Percentiles rank a stretch among this genome's conserved stretches.
Conservation (phyloP, 2,888 invertebrate genomes). For the Prionchulus punctatus region DNA sequence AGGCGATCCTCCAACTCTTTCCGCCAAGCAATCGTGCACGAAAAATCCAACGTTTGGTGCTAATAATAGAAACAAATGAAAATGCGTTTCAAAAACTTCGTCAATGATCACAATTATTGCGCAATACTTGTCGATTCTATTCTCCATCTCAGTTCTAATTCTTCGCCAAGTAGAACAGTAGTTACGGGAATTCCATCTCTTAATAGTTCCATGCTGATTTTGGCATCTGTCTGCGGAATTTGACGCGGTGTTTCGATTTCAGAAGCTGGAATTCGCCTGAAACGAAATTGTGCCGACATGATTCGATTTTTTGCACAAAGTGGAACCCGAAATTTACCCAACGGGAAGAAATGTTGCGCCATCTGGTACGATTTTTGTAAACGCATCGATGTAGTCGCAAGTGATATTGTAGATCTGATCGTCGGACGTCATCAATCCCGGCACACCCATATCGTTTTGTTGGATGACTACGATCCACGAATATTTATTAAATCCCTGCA, state of each 20-base stretch:
- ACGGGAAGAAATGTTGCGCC: no score
- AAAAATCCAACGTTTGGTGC: slow-evolving; percentile 17
- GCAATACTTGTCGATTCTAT: not conserved
- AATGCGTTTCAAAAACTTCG: no score
- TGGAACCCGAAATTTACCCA: no score
- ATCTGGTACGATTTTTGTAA: no score
- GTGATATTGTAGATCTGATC: slow-evolving; percentile 29
- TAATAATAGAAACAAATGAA: not conserved
- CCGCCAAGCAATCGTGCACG: slow-evolving; percentile 26
- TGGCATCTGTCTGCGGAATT: not conserved
- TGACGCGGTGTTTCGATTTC: no score
- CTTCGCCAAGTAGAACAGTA: slow-evolving; percentile 12
- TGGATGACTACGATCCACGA: slow-evolving; percentile 27
- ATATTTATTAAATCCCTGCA: slow-evolving; percentile 22
- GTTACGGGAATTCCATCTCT: slow-evolving; percentile 7
- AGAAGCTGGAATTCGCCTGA: no score
- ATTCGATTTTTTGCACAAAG: no score
- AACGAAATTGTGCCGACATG: no score
- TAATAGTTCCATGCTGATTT: slow-evolving; percentile 6
- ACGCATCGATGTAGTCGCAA: slow-evolving; percentile 17
- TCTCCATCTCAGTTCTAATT: slow-evolving; percentile 4
- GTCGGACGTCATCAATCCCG: slow-evolving; percentile 23
- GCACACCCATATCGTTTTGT: slow-evolving; percentile 21
- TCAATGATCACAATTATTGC: not conserved
- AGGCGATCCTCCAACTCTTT: slow-evolving; percentile 24